Percentiles rank a stretch among this genome's conserved stretches.
phyloP scores from a whole-genome alignment of 1,140 invertebrate species.

The Megalopta genalis region DNA sequence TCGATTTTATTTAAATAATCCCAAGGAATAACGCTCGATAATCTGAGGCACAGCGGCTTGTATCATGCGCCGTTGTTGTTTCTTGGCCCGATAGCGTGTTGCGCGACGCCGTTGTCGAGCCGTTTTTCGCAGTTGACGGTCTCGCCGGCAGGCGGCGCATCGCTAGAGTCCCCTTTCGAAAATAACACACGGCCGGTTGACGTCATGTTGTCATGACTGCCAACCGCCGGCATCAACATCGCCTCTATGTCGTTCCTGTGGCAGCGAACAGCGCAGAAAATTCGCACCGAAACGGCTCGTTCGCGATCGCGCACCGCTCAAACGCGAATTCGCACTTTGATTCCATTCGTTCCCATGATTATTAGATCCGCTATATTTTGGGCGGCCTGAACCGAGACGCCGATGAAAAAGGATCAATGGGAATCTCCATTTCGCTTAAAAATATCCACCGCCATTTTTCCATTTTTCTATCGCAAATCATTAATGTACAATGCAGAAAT shows the following conservation, averaged over 20 bases:
- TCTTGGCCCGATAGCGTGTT: slow-evolving; percentile 50
- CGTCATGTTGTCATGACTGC: slow-evolving; percentile 73
- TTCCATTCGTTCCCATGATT: not conserved
- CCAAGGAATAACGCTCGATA: slow-evolving; percentile 33
- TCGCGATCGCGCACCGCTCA: not conserved
- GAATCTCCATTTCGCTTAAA: too few species aligned
- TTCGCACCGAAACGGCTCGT: slow-evolving; percentile 27
- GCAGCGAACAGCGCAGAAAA: slow-evolving; percentile 65
- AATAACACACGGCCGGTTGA: slow-evolving; percentile 79
- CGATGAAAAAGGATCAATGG: too few species aligned
- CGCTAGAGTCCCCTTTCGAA: slow-evolving; percentile 78
- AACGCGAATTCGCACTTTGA: not conserved
- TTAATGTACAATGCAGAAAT: too few species aligned
- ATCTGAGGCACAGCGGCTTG: slow-evolving; percentile 23
- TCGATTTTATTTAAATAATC: slow-evolving; percentile 23
- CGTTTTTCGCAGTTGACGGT: slow-evolving; percentile 60
- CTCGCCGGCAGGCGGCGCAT: slow-evolving; percentile 67
- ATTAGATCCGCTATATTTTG: not conserved
- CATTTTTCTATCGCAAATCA: too few species aligned
- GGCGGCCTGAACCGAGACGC: not conserved
- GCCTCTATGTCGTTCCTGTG: slow-evolving; percentile 42
- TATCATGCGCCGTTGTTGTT: slow-evolving; percentile 54
- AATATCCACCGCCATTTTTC: too few species aligned
- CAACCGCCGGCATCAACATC: slow-evolving; percentile 54
- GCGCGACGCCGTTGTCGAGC: slow-evolving; percentile 48